Evolutionary conservation across 2,888 invertebrate species (phyloP).

Genomic region (Apamea anceps): DNA sequence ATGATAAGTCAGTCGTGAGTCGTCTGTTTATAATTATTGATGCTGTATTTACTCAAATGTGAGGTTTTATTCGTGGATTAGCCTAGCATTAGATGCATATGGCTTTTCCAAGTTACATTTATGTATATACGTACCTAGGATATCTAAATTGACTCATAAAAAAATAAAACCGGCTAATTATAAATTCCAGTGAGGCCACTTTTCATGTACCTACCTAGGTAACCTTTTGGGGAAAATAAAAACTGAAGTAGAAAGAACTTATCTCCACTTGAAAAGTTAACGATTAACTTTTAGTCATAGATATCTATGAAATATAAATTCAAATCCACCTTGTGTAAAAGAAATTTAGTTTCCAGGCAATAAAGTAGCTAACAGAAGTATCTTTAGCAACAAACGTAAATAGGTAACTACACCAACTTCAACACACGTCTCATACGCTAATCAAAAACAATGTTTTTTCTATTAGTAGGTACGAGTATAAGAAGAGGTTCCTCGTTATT

Average conservation of each 20-base stretch:
- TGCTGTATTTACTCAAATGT: slow-evolving; percentile 53
- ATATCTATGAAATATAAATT: no score
- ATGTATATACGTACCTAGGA: neutral
- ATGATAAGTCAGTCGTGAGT: slow-evolving; percentile 47
- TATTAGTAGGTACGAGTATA: slow-evolving; percentile 61
- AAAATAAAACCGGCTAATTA: neutral
- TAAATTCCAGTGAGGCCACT: no score
- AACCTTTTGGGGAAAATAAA: no score
- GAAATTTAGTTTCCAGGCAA: neutral
- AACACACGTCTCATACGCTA: slow-evolving; percentile 18
- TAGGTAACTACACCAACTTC: neutral
- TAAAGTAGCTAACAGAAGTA: neutral
- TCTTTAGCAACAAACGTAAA: neutral
- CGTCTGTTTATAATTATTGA: slow-evolving; percentile 53
- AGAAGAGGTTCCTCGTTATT: slow-evolving; percentile 69
- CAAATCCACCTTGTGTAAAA: no score
- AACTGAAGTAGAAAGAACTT: neutral
- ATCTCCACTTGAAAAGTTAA: no score
- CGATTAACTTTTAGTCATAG: no score
- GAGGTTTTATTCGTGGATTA: slow-evolving; percentile 32
- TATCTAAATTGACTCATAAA: neutral
- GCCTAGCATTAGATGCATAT: slow-evolving; percentile 2
- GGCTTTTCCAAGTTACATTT: neutral
- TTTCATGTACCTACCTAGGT: no score
- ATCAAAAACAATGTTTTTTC: slow-evolving; percentile 72